Evolutionary conservation across 2,113 vertebrate genomes (phyloP), one percentile per base, ranked within the genome.

Genomic region (Ptyas mucosa): DNA sequence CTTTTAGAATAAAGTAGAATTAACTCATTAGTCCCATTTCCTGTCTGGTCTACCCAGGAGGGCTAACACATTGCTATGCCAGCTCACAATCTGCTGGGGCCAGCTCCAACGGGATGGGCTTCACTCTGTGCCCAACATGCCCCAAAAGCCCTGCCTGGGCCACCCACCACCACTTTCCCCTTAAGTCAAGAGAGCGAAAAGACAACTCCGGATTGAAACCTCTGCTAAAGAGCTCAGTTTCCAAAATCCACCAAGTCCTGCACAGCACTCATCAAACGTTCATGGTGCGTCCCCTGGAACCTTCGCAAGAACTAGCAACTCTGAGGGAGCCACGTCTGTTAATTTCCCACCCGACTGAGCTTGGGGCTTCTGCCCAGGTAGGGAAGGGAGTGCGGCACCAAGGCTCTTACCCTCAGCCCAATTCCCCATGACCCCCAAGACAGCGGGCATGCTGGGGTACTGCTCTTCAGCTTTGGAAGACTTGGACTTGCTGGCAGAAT

Each of bases 401-500:
- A 34, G 0, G 52, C 90, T 96, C 96, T 97, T 93, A 99, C 98
- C 98, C 98, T 98, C 98, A 91, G 97, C 98, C 96, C 98, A 99
- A 96, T 93, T 98, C 2, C 98, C 98, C 89, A 98, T 98, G 64
- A 98, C 98, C 0, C 98, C 98, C 1, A 98, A 96, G 86, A 98
- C 98, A 0, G 98, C 97, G 57, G 98, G 98, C 26, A 98, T 97
- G 58, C 94, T 98, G 39, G 97, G 93, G 1, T 97, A 98, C 49
- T 98, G 97, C 91, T 98, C 98, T 0, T 99, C 98, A 46, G 97
- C 98, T 88, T 98, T 97, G 5, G 98, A 97, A 2, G 97, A 87
- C 86, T 97, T 97, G 0, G 93, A 91, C 93, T 93, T 96, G 24
- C 90, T 7, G 1, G 94, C 93, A n/a, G 94, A 93, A 0, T 92